A percentile compares a stretch with the other conserved stretches of the same genome.
phyloP scores from a whole-genome alignment of 2,888 invertebrate genomes.

The Agriopis leucophaearia region DNA sequence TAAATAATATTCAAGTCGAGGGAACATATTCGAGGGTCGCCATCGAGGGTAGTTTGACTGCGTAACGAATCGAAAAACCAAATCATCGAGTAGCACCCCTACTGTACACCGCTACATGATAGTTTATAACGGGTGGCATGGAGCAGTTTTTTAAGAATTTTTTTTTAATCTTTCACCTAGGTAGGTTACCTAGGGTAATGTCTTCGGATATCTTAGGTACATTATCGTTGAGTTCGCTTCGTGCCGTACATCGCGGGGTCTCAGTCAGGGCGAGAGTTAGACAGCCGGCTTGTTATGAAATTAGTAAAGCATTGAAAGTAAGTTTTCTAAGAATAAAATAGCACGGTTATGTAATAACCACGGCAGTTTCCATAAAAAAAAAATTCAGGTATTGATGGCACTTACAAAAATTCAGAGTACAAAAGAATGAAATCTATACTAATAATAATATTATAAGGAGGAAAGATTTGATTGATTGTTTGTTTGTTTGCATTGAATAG shows the following conservation, averaged over 20 bases:
- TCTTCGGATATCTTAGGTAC: not conserved
- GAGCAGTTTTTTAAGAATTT: conserved; percentile 55
- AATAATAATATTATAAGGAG: no score
- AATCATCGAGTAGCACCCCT: conserved; percentile 87
- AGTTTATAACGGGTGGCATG: conserved; percentile 68
- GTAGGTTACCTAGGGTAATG: not conserved
- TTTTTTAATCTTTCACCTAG: not conserved
- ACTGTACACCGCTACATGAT: conserved; percentile 83
- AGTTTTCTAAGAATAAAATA: not conserved
- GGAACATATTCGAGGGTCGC: conserved; percentile 84
- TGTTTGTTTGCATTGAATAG: no score
- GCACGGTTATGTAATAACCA: no score
- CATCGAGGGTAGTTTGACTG: conserved; percentile 85
- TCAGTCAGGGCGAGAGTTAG: no score
- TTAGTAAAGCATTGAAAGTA: no score
- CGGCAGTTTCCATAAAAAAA: no score
- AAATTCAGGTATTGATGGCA: no score
- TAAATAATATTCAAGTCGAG: conserved; percentile 86
- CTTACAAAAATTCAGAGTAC: no score
- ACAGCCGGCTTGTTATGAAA: no score
- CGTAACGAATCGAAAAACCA: conserved; percentile 87
- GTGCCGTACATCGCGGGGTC: no score
- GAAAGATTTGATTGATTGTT: no score
- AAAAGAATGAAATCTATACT: no score
- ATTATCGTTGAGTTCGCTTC: not conserved